These are phyloP conservation scores for Atherinosoma microstoma DNA, from an alignment of 2,797 vertebrate species.

Conservation along the genomic window DNA sequence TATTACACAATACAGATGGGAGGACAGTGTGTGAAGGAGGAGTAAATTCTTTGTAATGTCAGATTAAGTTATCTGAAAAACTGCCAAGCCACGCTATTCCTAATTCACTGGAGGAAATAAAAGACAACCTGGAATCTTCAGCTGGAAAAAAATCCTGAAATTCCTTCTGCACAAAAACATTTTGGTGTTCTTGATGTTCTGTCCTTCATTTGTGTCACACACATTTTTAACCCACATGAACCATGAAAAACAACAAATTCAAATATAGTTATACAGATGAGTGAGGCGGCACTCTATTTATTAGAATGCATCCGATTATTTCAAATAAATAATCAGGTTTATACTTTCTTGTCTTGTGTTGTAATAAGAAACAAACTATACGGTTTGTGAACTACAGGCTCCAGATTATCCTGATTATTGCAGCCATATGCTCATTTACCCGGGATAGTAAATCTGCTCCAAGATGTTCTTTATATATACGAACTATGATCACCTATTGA, in stretches of 20 bases:
- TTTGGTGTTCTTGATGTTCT: too few relatives aligned
- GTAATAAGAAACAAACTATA: too few relatives aligned
- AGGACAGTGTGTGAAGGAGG: not conserved
- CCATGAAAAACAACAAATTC: too few relatives aligned
- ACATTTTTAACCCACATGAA: too few relatives aligned
- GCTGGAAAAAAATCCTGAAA: not conserved
- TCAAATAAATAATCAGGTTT: not conserved
- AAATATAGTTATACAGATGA: too few relatives aligned
- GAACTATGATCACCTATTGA: not conserved
- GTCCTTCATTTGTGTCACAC: too few relatives aligned
- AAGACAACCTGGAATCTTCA: not conserved
- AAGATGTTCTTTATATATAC: not conserved
- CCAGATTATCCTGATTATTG: not conserved
- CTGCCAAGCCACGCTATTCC: not conserved
- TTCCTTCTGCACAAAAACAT: not conserved
- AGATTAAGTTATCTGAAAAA: not conserved
- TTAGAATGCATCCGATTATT: not conserved
- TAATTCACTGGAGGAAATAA: not conserved
- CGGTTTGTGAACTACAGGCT: not conserved
- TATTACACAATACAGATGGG: not conserved
- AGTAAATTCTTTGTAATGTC: not conserved
- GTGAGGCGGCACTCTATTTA: not conserved
- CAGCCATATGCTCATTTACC: not conserved
- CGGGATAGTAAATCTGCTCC: not conserved
- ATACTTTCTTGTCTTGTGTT: not conserved